These are phyloP conservation scores for Paramisgurnus dabryanus DNA, from an alignment of 2,113 vertebrate species.

Conservation along the genomic window DNA sequence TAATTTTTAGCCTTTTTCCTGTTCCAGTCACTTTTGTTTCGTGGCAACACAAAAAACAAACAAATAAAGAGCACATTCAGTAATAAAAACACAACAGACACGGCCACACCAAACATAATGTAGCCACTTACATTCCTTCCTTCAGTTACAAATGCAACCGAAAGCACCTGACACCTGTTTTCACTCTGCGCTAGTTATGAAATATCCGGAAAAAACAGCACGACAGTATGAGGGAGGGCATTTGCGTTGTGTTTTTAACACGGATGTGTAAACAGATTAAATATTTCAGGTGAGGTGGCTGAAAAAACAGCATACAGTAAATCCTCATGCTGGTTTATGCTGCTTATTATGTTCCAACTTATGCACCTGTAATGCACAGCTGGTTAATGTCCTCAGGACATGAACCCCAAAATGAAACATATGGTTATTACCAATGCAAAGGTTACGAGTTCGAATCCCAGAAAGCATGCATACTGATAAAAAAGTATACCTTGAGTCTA, in stretches of 20 bases:
- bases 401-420: too few relatives aligned
- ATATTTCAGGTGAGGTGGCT: not conserved
- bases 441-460: too few relatives aligned
- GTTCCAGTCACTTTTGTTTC: not conserved
- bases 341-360: too few relatives aligned
- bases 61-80: not conserved
- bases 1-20: not conserved
- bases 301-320: too few relatives aligned
- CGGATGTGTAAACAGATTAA: not conserved
- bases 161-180: not conserved
- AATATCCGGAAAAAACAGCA: constrained; percentile 19
- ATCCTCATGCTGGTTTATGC: too few relatives aligned
- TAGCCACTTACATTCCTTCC: not conserved
- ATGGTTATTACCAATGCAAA: too few relatives aligned
- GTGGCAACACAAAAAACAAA: constrained; percentile 30
- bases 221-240: not conserved
- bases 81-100: not conserved
- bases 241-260: not conserved
- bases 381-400: too few relatives aligned
- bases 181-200: not conserved
- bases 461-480: too few relatives aligned
- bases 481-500: too few relatives aligned
- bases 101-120: constrained; percentile 14
- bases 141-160: not conserved
- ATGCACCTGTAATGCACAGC: too few relatives aligned